A percentile compares a stretch with the other conserved stretches of the same genome.
Evolutionary conservation across 1,140 invertebrate species (phyloP).

Genomic region (Drosophila ohnishii): DNA sequence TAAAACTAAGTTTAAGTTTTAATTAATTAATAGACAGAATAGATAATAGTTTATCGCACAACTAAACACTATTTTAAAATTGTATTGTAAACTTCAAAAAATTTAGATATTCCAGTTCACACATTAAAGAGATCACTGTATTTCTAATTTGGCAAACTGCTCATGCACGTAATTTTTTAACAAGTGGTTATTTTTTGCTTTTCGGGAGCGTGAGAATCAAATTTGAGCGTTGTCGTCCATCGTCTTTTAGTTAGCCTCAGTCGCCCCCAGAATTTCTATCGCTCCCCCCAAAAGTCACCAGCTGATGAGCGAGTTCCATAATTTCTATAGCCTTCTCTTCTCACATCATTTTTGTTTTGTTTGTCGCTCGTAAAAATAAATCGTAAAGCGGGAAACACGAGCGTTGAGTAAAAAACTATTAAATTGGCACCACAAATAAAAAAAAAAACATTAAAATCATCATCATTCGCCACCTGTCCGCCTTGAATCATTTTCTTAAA

Average conservation of each 20-base stretch:
- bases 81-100: neutral
- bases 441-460: constrained; percentile 15
- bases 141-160: constrained; percentile 14
- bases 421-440: constrained; percentile 21
- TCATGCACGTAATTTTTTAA: constrained; percentile 41
- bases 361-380: constrained; percentile 62
- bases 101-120: neutral
- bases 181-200: constrained; percentile 62
- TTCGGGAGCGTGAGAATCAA: constrained; percentile 59
- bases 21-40: neutral
- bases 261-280: constrained; percentile 1
- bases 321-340: constrained; percentile 14
- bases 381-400: constrained; percentile 28
- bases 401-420: constrained; percentile 37
- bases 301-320: constrained; percentile 33
- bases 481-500: constrained; percentile 35
- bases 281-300: constrained; percentile 8
- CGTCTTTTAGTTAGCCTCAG: constrained; percentile 19
- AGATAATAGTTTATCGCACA: neutral
- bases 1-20: neutral
- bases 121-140: constrained; percentile 3
- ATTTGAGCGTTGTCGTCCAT: constrained; percentile 38
- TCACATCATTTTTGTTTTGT: constrained; percentile 36
- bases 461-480: constrained; percentile 32
- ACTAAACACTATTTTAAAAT: neutral